Percentiles rank a stretch among this genome's conserved stretches.
Evolutionary conservation across 2,113 vertebrate genomes (phyloP).

Genomic region (Agelaius phoeniceus): DNA sequence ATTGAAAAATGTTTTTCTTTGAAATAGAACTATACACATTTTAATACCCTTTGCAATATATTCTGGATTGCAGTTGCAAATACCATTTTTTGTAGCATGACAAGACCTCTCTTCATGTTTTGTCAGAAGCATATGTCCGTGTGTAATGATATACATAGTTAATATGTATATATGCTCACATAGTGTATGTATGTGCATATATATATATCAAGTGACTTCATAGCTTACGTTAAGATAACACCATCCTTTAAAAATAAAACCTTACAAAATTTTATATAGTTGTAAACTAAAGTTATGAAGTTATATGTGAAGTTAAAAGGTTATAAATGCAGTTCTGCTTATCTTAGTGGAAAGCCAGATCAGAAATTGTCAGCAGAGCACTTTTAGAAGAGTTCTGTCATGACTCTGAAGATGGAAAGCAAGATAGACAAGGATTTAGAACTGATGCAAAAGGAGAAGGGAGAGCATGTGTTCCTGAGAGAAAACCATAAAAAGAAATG

Average conservation of each 20-base stretch:
- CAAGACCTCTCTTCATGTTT: not conserved
- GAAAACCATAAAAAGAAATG: not conserved
- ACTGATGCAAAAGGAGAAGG: not conserved
- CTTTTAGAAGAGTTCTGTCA: slow-evolving; percentile 1
- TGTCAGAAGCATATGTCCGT: not conserved
- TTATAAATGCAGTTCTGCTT: slow-evolving; percentile 39
- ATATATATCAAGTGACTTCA: not conserved
- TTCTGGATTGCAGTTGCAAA: not conserved
- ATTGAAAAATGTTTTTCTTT: not conserved
- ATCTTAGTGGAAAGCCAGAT: slow-evolving; percentile 26
- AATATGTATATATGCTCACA: not conserved
- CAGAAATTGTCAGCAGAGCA: not conserved
- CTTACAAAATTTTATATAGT: not conserved
- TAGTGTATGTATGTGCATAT: not conserved
- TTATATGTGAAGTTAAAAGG: slow-evolving; percentile 10
- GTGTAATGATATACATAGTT: not conserved
- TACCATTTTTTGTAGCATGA: not conserved
- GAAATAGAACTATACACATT: not conserved
- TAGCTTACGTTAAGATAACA: not conserved
- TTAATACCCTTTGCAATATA: not conserved
- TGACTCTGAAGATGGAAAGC: not conserved
- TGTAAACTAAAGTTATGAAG: not conserved
- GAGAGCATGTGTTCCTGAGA: not conserved
- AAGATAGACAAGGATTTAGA: slow-evolving; percentile 28
- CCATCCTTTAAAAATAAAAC: not conserved